These are phyloP conservation scores for Sisyra nigra DNA, from an alignment of 2,888 invertebrate genomes.

Conservation along the genomic window DNA sequence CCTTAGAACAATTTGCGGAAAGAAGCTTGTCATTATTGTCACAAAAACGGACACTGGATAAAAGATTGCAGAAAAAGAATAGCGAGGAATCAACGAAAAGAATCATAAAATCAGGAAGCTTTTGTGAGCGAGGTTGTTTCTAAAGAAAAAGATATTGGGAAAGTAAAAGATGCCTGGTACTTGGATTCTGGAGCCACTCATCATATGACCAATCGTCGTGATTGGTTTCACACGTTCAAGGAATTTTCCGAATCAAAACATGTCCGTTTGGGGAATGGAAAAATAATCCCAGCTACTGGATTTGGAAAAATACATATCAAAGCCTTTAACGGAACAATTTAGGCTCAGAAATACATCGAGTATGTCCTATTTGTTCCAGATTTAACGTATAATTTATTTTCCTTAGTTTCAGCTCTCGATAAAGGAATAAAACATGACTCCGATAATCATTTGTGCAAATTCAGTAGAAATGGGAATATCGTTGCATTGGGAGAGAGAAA, in stretches of 20 bases:
- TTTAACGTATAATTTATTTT: slow-evolving; percentile 10
- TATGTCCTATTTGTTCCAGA: slow-evolving; percentile 9
- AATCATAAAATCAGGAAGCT: no score
- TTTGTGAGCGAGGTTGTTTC: no score
- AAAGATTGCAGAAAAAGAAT: no score
- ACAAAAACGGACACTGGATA: no score
- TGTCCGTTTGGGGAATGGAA: slow-evolving; percentile 9
- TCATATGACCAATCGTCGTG: slow-evolving; percentile 7
- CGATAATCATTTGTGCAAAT: slow-evolving; percentile 11
- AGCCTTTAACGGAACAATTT: slow-evolving; percentile 7
- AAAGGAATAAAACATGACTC: slow-evolving; percentile 13
- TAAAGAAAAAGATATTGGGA: no score
- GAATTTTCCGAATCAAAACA: background rate
- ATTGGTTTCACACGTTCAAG: slow-evolving; percentile 7
- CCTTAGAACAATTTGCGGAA: no score
- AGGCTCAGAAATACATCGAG: slow-evolving; percentile 1
- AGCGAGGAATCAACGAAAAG: no score
- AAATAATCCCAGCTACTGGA: slow-evolving; percentile 6
- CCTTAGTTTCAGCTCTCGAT: slow-evolving; percentile 10
- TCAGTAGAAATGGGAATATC: slow-evolving; percentile 10
- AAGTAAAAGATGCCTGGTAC: slow-evolving; percentile 2
- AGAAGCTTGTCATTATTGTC: no score
- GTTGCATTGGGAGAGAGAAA: slow-evolving; percentile 12
- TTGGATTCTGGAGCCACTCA: slow-evolving; percentile 9
- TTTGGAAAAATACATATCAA: slow-evolving; percentile 8